phyloP scores from a whole-genome alignment of 1,140 invertebrate species.

The Listronotus oregonensis region DNA sequence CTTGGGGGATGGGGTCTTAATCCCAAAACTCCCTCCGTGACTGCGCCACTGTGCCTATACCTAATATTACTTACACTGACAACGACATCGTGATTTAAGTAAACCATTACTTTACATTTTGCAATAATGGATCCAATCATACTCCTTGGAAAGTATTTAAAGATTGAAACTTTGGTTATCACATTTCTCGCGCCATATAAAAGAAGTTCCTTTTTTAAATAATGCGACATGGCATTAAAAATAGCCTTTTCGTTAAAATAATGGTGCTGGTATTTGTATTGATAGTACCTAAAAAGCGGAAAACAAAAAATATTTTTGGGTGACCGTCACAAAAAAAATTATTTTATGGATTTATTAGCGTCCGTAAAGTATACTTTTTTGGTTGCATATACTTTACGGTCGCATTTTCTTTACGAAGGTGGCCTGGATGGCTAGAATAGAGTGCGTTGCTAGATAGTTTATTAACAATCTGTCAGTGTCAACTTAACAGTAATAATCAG shows the following conservation, averaged over 20 bases:
- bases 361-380: too few relatives aligned
- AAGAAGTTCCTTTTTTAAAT: slow-evolving; percentile 53
- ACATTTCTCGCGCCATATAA: slow-evolving; percentile 54
- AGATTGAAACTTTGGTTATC: slow-evolving; percentile 53
- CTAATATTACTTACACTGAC: slow-evolving; percentile 49
- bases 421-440: too few relatives aligned
- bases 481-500: too few relatives aligned
- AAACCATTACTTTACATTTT: slow-evolving; percentile 54
- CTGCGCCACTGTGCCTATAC: too few relatives aligned
- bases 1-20: too few relatives aligned
- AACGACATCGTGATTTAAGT: slow-evolving; percentile 57
- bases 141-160: slow-evolving; percentile 52
- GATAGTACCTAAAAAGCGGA: slow-evolving; percentile 10
- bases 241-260: slow-evolving; percentile 37
- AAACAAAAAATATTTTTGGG: neutral
- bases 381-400: too few relatives aligned
- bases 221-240: slow-evolving; percentile 29
- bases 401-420: too few relatives aligned
- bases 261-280: slow-evolving; percentile 27
- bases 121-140: slow-evolving; percentile 49
- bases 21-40: too few relatives aligned
- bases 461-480: too few relatives aligned
- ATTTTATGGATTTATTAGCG: too few relatives aligned
- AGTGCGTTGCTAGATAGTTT: too few relatives aligned
- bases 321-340: neutral